Evolutionary conservation across 2,797 vertebrate genomes (phyloP), one percentile per base, ranked within the genome.

Genomic region (Ataeniobius toweri): DNA sequence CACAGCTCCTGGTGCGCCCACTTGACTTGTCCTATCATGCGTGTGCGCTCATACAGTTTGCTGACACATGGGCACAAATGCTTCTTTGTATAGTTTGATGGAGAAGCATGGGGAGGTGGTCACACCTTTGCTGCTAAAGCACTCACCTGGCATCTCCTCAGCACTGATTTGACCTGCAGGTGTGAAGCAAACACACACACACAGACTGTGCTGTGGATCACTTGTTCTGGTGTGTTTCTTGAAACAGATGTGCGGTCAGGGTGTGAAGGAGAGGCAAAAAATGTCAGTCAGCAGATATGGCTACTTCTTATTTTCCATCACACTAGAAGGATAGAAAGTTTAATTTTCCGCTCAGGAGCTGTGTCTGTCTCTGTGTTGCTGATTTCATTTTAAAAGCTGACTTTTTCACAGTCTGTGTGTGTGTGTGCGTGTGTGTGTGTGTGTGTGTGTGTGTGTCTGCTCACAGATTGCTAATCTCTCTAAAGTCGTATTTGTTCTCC

Each of bases 401-500:
- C 83, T 88, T 87, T 65, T 71, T 77, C 84, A 78, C 41, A 58
- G 75, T 41, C 20, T 8, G 31, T 12, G 28, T 10, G 61, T 26
- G 24, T 31, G 31, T 31, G 72, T 74, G 74, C 73, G 76, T 75
- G 79, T 77, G 78, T 63, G 56, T 53, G 74, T 36, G 71, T 26
- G 75, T 41, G 74, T 36, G 82, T 39, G 74, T 72, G 80, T 24
- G 79, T 51, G 74, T 74, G 68, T 71, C 61, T 79, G 75, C 86
- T 76, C 81, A 83, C 86, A 89, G 89, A 94, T 94, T 81, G 79
- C 92, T 94, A 92, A 95, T 96, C 94, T 95, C 92, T 95, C 90
- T 93, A 94, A 96, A 95, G 95, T 95, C 91, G 91, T 95, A 95
- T 96, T 96, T 96, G 95, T 95, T 95, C 93, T 94, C 85, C 92